phyloP scores from a whole-genome alignment of 1,140 invertebrate species.

The Drosophila lacertosa region DNA sequence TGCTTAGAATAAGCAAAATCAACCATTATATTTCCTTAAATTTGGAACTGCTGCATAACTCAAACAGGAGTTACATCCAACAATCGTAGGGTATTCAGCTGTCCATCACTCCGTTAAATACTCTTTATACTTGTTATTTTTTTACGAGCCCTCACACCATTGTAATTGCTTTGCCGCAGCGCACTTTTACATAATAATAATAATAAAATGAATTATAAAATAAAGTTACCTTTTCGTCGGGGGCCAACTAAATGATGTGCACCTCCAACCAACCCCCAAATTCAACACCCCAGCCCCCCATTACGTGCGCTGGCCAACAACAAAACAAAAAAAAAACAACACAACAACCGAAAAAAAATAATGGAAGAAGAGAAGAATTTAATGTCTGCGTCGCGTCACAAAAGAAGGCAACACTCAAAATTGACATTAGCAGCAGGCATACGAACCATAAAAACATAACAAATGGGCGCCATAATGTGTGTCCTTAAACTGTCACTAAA shows the following conservation, averaged over 20 bases:
- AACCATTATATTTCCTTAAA: too few species aligned
- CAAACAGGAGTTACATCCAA: background rate
- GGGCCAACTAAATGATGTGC: conserved; percentile 63
- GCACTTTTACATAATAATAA: conserved; percentile 77
- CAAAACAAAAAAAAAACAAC: background rate
- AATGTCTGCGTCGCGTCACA: conserved; percentile 65
- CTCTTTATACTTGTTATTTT: conserved; percentile 31
- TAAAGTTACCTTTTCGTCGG: conserved; percentile 74
- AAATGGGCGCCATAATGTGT: conserved; percentile 80
- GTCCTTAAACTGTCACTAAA: conserved; percentile 82
- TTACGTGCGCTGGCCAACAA: background rate
- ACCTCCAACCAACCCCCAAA: background rate
- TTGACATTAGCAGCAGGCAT: conserved; percentile 81
- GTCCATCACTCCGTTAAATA: background rate
- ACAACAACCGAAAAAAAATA: background rate
- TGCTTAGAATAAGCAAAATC: too few species aligned
- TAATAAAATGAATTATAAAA: conserved; percentile 82
- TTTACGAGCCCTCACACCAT: conserved; percentile 54
- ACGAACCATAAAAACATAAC: conserved; percentile 79
- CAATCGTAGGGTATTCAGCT: conserved; percentile 5
- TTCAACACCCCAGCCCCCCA: background rate
- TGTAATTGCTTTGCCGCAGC: conserved; percentile 74
- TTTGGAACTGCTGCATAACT: too few species aligned
- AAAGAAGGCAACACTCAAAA: conserved; percentile 73
- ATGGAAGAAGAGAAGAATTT: conserved; percentile 41